A percentile compares a stretch with the other conserved stretches of the same genome.
These are phyloP conservation scores for Rhinolophus sinicus DNA, from an alignment of 2,113 vertebrate species.

Conservation along the genomic window DNA sequence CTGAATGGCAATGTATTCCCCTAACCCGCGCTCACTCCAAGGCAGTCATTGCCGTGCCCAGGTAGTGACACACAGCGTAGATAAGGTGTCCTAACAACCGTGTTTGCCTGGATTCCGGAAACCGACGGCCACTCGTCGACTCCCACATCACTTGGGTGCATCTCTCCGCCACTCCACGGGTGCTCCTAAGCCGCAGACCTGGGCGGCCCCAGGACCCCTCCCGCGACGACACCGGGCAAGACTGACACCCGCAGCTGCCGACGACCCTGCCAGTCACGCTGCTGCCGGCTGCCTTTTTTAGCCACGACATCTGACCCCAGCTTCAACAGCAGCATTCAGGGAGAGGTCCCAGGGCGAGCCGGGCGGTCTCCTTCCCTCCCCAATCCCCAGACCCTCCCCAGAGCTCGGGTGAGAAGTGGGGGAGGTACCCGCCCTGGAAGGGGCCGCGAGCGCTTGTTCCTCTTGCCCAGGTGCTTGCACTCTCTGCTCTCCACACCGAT, in stretches of 20 bases:
- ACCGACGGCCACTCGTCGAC: neutral
- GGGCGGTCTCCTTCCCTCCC: neutral
- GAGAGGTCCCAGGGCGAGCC: neutral
- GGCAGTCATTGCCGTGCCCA: neutral
- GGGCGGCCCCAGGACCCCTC: neutral
- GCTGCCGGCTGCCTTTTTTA: conserved; percentile 83
- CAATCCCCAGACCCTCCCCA: neutral
- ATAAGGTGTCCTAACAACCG: conserved; percentile 47
- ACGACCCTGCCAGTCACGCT: conserved; percentile 61
- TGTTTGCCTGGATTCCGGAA: neutral
- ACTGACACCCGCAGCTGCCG: conserved; percentile 87
- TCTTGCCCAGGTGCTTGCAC: neutral
- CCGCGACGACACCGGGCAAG: neutral
- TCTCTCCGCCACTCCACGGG: neutral
- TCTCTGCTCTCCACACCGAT: neutral
- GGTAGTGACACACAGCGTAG: conserved; percentile 35
- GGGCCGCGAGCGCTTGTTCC: neutral
- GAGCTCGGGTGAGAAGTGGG: neutral
- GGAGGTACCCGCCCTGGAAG: neutral
- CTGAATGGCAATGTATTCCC: neutral
- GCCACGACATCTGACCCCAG: conserved; percentile 78
- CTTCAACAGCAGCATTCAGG: neutral
- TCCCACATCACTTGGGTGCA: neutral
- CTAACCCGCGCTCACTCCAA: neutral
- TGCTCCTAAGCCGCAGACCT: neutral